Evolutionary conservation across 2,797 vertebrate species (phyloP), one percentile per base, ranked within the genome.

Genomic region (Brachyrhaphis roseni): DNA sequence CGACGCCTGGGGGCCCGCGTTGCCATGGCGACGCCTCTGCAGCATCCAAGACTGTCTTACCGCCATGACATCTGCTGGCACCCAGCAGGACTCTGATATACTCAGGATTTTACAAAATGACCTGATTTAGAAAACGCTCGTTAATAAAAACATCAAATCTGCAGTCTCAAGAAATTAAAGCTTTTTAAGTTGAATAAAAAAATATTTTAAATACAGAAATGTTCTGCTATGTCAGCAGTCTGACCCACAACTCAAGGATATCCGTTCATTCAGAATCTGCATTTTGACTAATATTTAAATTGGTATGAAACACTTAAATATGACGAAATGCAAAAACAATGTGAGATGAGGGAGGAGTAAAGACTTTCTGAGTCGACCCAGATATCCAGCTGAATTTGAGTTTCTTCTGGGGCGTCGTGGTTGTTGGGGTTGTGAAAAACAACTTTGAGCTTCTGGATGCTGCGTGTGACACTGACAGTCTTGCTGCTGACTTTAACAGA

Each of bases 21-120:
- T 93, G 83, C 86, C 85, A 90, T 88, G 90, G 93, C 77, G 84
- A 93, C 74, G 49, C 78, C 79, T 85, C 64, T 62, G 81, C 88
- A 86, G 88, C 87, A 82, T 83, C 34, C 15, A 72, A 75, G 78
- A 81, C 82, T 78, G 55, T 72, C 80, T 70, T 80, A 74, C 80
- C 62, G n/a, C 62, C 7, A 72, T 84, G 86, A 86, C 87, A 86
- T 88, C 78, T 84, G 89, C 72, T 84, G 80, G 84, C 80, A 86
- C 77, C 74, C 43, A 81, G 72, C 5, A 74, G 77, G 49, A 78
- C 51, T 79, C n/a, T 86, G 36, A 86, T 26, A 80, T 75, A 26
- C 5, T 77, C 36, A 15, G 72, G 70, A 26, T 73, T 39, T 74
- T 78, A 2, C 31, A 79, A 76, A 80, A 77, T 77, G 46, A 73